Conservation (phyloP, 1,140 invertebrate genomes). For the Orchesella cincta region DNA sequence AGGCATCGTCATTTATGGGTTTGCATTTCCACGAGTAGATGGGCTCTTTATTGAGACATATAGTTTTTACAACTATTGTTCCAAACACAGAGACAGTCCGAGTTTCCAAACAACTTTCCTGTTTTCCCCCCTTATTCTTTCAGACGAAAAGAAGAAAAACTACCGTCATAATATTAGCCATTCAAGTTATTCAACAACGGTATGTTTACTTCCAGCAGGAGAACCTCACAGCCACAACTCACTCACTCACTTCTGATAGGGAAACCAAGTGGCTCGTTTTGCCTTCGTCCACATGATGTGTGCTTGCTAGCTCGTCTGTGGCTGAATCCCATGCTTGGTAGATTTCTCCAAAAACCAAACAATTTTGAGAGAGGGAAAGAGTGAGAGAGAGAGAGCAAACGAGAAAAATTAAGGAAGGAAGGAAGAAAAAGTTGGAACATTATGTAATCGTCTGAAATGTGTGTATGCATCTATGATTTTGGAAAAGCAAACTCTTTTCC, state of each 20-base stretch:
- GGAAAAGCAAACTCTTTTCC: slow-evolving; percentile 14
- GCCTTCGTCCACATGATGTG: neutral
- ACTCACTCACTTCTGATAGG: neutral
- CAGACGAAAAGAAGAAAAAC: neutral
- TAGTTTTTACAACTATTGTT: slow-evolving; percentile 33
- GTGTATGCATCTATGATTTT: neutral
- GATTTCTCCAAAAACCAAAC: neutral
- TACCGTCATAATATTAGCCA: slow-evolving; percentile 14
- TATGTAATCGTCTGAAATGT: neutral
- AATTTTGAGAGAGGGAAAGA: slow-evolving; percentile 8
- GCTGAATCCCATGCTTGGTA: too few relatives aligned
- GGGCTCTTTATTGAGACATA: slow-evolving; percentile 30
- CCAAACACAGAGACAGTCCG: neutral
- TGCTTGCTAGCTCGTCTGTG: too few relatives aligned
- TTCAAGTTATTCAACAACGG: slow-evolving; percentile 20
- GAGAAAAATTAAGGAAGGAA: slow-evolving; percentile 12
- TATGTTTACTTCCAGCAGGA: slow-evolving; percentile 3
- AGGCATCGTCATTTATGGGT: slow-evolving; percentile 14
- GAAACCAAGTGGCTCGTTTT: neutral
- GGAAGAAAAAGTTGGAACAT: slow-evolving; percentile 23
- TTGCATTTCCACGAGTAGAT: slow-evolving; percentile 4
- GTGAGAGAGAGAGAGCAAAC: neutral
- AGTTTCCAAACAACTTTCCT: slow-evolving; percentile 5
- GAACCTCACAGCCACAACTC: neutral
- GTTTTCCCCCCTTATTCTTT: neutral